These are phyloP conservation scores for Aphrocallistes beatrix DNA, from an alignment of 37 sponge, comb jelly and placozoan species.

Conservation along the genomic window DNA sequence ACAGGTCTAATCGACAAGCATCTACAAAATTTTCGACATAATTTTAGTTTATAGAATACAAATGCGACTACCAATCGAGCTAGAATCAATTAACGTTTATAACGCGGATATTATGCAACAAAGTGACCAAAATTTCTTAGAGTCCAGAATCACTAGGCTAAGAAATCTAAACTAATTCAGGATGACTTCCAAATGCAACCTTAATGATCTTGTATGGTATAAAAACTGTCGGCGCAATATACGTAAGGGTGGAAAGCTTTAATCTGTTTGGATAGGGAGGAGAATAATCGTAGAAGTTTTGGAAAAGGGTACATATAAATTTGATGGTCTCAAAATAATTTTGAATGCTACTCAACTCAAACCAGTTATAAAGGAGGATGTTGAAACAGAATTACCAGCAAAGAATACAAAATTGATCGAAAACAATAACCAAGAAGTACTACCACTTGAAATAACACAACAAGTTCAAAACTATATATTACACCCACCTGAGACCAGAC, in stretches of 20 bases:
- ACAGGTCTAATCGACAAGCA: not conserved
- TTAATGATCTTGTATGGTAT: not conserved
- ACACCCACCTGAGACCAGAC: not conserved
- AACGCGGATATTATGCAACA: too few species aligned
- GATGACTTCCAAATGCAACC: not conserved
- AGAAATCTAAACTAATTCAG: not conserved
- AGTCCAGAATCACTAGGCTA: not conserved
- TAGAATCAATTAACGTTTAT: too few species aligned
- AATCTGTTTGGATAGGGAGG: too few species aligned
- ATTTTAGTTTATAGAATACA: too few species aligned
- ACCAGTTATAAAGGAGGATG: not conserved
- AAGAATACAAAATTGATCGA: not conserved
- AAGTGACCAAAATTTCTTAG: too few species aligned
- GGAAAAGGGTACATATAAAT: not conserved
- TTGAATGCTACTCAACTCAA: too few species aligned
- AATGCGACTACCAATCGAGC: not conserved
- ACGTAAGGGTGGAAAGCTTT: not conserved
- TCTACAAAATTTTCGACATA: slow-evolving; percentile 28
- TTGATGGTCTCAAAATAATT: not conserved
- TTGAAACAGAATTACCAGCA: not conserved
- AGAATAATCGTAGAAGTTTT: too few species aligned
- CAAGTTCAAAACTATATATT: not conserved
- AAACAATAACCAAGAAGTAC: not conserved
- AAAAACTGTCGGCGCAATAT: not conserved
- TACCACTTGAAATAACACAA: not conserved